Conservation (phyloP, 2,797 vertebrate genomes). For the Chaetophractus vellerosus region DNA sequence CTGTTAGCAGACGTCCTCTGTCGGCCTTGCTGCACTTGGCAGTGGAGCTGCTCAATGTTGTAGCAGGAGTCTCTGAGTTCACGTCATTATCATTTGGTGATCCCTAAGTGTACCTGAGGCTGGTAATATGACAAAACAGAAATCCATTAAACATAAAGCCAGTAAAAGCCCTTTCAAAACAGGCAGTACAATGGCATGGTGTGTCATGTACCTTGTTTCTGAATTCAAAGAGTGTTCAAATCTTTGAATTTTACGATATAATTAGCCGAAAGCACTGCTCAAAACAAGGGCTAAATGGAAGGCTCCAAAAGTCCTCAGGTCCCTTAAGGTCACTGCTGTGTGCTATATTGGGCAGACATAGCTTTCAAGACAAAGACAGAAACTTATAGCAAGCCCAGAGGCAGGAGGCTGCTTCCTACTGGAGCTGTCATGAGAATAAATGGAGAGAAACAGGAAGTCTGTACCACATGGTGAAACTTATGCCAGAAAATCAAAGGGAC, state of each 20-base stretch:
- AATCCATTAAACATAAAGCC: constrained; percentile 74
- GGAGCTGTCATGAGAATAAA: constrained; percentile 45
- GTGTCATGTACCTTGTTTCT: constrained; percentile 75
- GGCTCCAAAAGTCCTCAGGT: constrained; percentile 40
- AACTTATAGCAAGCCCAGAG: background rate
- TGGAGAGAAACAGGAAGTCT: constrained; percentile 26
- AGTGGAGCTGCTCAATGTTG: background rate
- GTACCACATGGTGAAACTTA: background rate
- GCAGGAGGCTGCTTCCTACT: background rate
- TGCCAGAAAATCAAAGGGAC: constrained; percentile 32
- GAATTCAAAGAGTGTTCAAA: constrained; percentile 64
- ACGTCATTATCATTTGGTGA: constrained; percentile 78
- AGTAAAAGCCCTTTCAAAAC: constrained; percentile 72
- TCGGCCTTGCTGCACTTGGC: constrained; percentile 1
- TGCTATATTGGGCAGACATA: background rate
- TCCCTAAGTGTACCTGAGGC: constrained; percentile 62
- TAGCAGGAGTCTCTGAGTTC: constrained; percentile 54
- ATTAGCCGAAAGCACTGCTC: constrained; percentile 70
- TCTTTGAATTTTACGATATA: constrained; percentile 70
- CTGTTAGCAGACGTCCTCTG: constrained; percentile 34
- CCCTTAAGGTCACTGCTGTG: background rate
- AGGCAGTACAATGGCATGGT: constrained; percentile 31
- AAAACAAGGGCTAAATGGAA: constrained; percentile 57
- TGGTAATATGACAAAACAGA: constrained; percentile 73
- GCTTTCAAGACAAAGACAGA: constrained; percentile 13